Evolutionary conservation across 2,113 vertebrate genomes (phyloP).

Genomic region (Poeciliopsis turrubarensis): DNA sequence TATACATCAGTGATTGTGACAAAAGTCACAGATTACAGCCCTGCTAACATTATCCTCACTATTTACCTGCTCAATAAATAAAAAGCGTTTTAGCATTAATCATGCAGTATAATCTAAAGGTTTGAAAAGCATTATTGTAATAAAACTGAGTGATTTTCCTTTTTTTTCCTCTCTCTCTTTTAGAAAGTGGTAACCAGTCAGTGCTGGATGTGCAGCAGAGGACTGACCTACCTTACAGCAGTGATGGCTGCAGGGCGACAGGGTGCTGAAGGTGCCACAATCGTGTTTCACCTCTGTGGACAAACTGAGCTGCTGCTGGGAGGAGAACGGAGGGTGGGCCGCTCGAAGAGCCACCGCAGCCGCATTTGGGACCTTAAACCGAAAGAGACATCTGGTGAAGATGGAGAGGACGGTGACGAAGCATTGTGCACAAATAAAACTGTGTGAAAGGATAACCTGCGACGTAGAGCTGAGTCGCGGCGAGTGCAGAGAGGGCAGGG

Average conservation of each 20-base stretch:
- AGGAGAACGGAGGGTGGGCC: constrained; percentile 46
- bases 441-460: constrained; percentile 26
- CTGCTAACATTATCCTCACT: background rate
- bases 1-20: constrained; percentile 26
- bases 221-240: constrained; percentile 57
- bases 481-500: constrained; percentile 82
- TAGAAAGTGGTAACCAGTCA: background rate
- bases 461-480: constrained; percentile 48
- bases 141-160: background rate
- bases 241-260: constrained; percentile 40
- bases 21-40: constrained; percentile 20
- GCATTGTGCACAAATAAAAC: background rate
- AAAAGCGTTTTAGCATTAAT: background rate
- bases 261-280: constrained; percentile 42
- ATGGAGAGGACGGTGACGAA: background rate
- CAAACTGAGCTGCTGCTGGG: constrained; percentile 53
- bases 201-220: background rate
- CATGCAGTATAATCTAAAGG: background rate
- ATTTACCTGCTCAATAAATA: background rate
- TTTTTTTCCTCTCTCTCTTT: background rate
- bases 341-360: constrained; percentile 8
- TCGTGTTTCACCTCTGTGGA: constrained; percentile 29
- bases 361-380: constrained; percentile 48
- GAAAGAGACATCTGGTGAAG: background rate
- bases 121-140: background rate